Base-by-base conservation (phyloP, 1,140 invertebrate species). In the Philopotamus ludificatus region DNA sequence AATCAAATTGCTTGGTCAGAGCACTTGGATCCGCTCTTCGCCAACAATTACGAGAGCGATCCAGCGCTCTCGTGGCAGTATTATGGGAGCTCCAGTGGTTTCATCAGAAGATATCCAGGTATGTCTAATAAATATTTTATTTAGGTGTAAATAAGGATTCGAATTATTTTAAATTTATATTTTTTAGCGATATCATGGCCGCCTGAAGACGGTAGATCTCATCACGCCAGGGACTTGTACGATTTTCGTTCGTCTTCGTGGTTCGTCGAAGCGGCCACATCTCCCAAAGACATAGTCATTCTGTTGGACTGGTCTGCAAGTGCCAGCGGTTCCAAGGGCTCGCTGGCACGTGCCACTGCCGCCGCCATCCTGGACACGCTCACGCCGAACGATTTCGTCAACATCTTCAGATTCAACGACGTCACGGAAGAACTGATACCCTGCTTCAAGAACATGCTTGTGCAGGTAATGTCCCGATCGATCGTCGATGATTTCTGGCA, bases 201-300 rank as follows among this genome's bases (percentile, higher is more conserved):
- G 21, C 84, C 87, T 7, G 83, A 86, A 57, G 85, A 84, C 54
- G 76, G 77, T 12, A 75, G 79, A 4, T 79, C 82, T 22, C 78
- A 81, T 68, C 82, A 83, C 65, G 81, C 84, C 10, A 83, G 89
- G 26, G 88, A 92, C 64, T 84, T 95, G 57, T 92, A 94, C 77
- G 94, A 97, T 76, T 94, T 93, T 73, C 86, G 94, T 2, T 86
- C 90, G 12, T 86, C 91, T 7, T 85, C 90, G 55, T 97, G 94
- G 94, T 99, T 98, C 76, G 90, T 99, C 3, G 89, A 94, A 70
- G 95, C 94, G 0, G 95, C 97, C 1, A 96, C 95, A 0, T 96
- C 93, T 61, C 93, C 97, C 0, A 99, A 99, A 77, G 97, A 99
- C 77, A 83, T 99, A 73, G 83, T 96, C 50, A 96, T 99, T 66